Evolutionary conservation across 2,113 vertebrate species (phyloP), one percentile per base, ranked within the genome.

Genomic region (Catagonus wagneri): DNA sequence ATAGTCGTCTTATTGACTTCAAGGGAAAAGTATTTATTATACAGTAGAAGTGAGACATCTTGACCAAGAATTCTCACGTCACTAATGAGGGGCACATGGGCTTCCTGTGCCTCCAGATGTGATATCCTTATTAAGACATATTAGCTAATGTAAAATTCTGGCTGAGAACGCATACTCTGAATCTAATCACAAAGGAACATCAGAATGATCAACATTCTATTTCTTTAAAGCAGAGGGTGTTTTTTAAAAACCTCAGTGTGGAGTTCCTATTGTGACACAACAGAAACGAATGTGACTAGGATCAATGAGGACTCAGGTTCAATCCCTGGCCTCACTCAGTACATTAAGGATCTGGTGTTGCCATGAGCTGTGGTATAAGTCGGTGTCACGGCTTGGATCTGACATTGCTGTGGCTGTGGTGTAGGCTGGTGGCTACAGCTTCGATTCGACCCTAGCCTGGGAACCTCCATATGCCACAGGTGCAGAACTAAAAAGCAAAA

Each of bases 141-240:
- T 76, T 44, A 71, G 25, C 69, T 85, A 56, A 56, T 27, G 6
- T 27, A 32, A 32, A 58, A 92, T 56, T 83, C 87, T 50, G 54
- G 54, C 16, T 39, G 7, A 95, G 39, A 68, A 93, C 50, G 10
- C 14, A 91, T 60, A 85, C 68, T 32, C 81, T 81, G 36, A 89
- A 93, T 56, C 32, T 85, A 89, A 89, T 65, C 63, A 50, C 61
- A 60, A 93, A 68, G 74, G 66, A 95, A 90, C 12, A 92, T 27
- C 25, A 90, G 74, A 72, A 89, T 52, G 27, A 84, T 68, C 61
- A 94, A 65, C 2, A 56, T 72, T 66, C 39, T 92, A 12, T 90
- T 80, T 25, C 54, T 79, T 79, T 58, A 79, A 74, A 81, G 54
- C 11, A 60, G 54, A 50, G 7, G 23, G 2, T 74, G 75, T 44